Conservation (phyloP, 2,797 vertebrate species). For the Coregonus sp. region DNA sequence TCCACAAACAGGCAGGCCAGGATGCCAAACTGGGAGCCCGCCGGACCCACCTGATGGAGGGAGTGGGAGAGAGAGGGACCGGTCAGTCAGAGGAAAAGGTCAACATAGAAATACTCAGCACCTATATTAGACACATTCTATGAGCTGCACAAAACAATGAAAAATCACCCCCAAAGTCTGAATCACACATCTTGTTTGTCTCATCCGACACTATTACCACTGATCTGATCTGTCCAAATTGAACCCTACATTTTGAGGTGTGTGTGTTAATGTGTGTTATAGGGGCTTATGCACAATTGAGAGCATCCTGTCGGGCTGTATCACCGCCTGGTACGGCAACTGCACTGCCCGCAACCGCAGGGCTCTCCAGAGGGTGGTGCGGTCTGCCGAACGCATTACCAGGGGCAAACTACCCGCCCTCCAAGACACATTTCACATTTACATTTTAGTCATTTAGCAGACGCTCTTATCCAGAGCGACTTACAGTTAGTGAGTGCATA, state of each 20-base stretch:
- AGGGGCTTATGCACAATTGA: too few relatives aligned
- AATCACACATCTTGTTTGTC: background rate
- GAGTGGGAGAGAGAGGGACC: constrained; percentile 1
- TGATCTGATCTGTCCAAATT: background rate
- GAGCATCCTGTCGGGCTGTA: too few relatives aligned
- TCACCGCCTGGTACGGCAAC: too few relatives aligned
- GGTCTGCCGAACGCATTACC: too few relatives aligned
- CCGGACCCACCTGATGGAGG: constrained; percentile 88
- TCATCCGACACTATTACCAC: background rate
- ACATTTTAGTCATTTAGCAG: too few relatives aligned
- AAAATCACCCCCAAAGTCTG: background rate
- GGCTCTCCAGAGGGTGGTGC: too few relatives aligned
- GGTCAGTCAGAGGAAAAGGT: background rate
- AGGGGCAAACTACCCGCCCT: too few relatives aligned
- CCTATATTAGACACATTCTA: background rate
- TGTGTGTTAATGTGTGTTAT: background rate
- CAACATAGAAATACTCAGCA: too few relatives aligned
- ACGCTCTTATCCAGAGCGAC: too few relatives aligned
- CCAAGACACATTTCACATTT: too few relatives aligned
- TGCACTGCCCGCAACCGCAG: too few relatives aligned
- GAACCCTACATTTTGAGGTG: background rate
- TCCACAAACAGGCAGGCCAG: constrained; percentile 98
- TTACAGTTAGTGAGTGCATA: too few relatives aligned
- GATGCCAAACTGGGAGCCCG: constrained; percentile 97
- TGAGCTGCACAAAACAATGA: background rate